Evolutionary conservation across 2,113 vertebrate genomes (phyloP), one percentile per base, ranked within the genome.

Genomic region (Rhinolophus sinicus): DNA sequence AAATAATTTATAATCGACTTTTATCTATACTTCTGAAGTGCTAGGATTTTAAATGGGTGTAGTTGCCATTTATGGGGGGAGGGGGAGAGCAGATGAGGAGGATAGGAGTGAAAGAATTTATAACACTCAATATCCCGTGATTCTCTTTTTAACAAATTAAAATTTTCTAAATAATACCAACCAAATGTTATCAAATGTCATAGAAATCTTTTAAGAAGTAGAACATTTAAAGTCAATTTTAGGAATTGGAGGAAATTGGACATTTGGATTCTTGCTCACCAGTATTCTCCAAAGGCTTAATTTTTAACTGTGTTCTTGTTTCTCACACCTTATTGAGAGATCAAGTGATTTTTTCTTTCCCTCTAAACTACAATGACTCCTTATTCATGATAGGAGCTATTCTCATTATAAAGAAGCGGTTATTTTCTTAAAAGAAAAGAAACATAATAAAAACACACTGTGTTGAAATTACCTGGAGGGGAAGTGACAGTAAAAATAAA

Each of bases 401-500:
- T 83, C 5, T n/a, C 11, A 60, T 76, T 87, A 30, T 47, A 35
- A 97, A 60, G 21, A 90, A 92, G 12, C 21, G 19, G 10, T 7
- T 89, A 33, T 30, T 85, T 86, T 82, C 64, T 90, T 92, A 65
- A 3, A 14, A 24, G 87, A 54, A 35, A 86, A 92, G n/a, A 82
- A 73, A 76, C 12, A 80, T 83, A 93, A 88, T 94, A 92, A 95
- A 92, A 93, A 56, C 24, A 93, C 15, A 80, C 1, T 11, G 16
- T 72, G 40, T 28, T 92, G 47, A 33, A 47, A 87, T 98, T 98
- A 99, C 98, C 98, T 98, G 98, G 98, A 94, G 99, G 98, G 64
- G 96, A 99, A 54, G 69, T 98, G 64, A 99, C 98, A 73, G 98
- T 98, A 88, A 99, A 98, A 88, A 97, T 82, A 47, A 99, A 98